Conservation (phyloP, 2,797 vertebrate species). For the Lepilemur septentrionalis region DNA sequence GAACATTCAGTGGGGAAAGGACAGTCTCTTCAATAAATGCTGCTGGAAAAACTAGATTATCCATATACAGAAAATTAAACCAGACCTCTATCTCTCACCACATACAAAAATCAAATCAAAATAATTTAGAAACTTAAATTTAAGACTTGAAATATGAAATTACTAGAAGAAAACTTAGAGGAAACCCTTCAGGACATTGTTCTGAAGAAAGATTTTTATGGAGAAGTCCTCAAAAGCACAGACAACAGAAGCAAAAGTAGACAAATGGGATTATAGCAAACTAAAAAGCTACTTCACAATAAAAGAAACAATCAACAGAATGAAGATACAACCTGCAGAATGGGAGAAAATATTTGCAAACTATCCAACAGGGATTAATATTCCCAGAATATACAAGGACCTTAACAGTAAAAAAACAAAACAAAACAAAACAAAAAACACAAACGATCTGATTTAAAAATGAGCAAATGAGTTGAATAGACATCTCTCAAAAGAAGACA, state of each 20-base stretch:
- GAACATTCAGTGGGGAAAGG: neutral
- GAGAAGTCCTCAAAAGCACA: neutral
- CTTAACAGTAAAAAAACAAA: neutral
- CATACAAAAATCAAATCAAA: neutral
- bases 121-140: neutral
- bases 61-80: neutral
- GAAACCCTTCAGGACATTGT: neutral
- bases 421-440: no score
- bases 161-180: neutral
- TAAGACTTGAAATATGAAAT: neutral
- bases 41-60: neutral
- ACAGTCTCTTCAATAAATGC: neutral
- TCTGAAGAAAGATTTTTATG: neutral
- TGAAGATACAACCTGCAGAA: no score
- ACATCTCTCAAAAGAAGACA: neutral
- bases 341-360: neutral
- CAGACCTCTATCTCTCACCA: neutral
- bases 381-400: neutral
- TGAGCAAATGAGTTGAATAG: neutral
- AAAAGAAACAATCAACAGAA: no score
- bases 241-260: neutral
- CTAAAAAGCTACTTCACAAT: neutral
- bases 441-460: neutral
- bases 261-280: neutral
- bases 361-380: neutral